Evolutionary conservation across 2,797 vertebrate species (phyloP).

Genomic region (Schizothorax lantsangensis): DNA sequence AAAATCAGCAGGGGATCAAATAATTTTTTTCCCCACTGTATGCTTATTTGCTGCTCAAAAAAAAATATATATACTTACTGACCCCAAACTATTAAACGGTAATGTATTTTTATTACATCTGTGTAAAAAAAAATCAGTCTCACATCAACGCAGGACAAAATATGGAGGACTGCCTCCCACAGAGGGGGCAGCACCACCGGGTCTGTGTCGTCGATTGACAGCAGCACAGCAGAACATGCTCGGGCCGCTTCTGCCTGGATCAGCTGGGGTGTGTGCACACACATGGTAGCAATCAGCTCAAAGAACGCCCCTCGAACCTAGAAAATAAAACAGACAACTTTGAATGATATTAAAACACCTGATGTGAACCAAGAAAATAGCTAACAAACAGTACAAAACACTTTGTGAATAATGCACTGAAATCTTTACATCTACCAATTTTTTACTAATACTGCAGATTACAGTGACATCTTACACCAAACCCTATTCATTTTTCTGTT

Average conservation of each 20-base stretch:
- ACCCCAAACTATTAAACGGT: background rate
- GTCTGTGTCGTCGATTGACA: slow-evolving; percentile 92
- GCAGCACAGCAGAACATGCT: slow-evolving; percentile 88
- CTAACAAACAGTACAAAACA: background rate
- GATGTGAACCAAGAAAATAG: background rate
- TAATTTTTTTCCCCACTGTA: too few species aligned
- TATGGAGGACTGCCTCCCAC: slow-evolving; percentile 92
- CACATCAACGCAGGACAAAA: slow-evolving; percentile 86
- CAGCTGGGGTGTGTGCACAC: slow-evolving; percentile 83
- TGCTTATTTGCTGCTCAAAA: background rate
- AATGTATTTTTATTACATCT: background rate
- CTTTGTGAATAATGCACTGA: background rate
- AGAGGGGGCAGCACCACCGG: slow-evolving; percentile 90
- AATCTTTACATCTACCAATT: background rate
- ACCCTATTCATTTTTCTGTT: background rate
- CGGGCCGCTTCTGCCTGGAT: slow-evolving; percentile 85
- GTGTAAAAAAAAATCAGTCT: slow-evolving; percentile 46
- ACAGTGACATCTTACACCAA: background rate
- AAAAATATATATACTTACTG: background rate
- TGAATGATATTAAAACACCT: background rate
- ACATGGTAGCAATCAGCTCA: slow-evolving; percentile 87
- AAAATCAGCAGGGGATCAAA: too few species aligned
- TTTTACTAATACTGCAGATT: background rate
- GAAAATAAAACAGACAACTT: slow-evolving; percentile 28
- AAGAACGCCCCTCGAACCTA: slow-evolving; percentile 95